Evolutionary conservation across 2,888 invertebrate genomes (phyloP), one percentile per base, ranked within the genome.

Genomic region (Hydropsyche betteni): DNA sequence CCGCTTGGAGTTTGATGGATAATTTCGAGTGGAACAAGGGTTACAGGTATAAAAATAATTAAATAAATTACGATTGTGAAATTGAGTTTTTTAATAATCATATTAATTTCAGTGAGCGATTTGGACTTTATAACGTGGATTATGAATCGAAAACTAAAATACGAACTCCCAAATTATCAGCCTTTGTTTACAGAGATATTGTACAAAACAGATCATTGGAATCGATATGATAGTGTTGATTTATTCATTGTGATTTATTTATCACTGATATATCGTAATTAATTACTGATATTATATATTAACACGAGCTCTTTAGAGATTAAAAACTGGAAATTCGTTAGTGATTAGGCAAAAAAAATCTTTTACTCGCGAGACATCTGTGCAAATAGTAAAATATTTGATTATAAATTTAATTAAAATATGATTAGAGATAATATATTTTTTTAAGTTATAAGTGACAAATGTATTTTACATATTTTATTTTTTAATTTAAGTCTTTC

Each of bases 71-170:
- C 51, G 51, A 10, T 51, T 51, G 51, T 51, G 12, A 10, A 51
- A 10, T 8, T 51, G 12, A n/a, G 8, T 51, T 51, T 10, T 4
- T 14, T 55, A 55, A n/a, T 2, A 24, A 24, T 55, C 1, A 55
- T 14, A 55, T 55, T 55, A n/a, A 75, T 80, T 88, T 69, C 84
- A 92, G 92, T 0, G 89, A 89, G 80, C 88, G 89, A 74, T 93
- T 92, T 82, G 93, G 93, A 0, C 82, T 93, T 0, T 90, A 88
- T 81, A 88, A 90, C 80, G 91, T 93, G 38, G 89, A 93, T 83
- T 93, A 91, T 81, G 84, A 81, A 0, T 88, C 90, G 14, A 87
- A 89, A 0, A 81, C 85, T 1, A 86, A 89, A 75, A 87, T 87
- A 0, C 85, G 93, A 52, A 89, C 88, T 0, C 85, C 91, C 0